Conservation (phyloP, 2,113 vertebrate genomes). For the Prinia subflava region DNA sequence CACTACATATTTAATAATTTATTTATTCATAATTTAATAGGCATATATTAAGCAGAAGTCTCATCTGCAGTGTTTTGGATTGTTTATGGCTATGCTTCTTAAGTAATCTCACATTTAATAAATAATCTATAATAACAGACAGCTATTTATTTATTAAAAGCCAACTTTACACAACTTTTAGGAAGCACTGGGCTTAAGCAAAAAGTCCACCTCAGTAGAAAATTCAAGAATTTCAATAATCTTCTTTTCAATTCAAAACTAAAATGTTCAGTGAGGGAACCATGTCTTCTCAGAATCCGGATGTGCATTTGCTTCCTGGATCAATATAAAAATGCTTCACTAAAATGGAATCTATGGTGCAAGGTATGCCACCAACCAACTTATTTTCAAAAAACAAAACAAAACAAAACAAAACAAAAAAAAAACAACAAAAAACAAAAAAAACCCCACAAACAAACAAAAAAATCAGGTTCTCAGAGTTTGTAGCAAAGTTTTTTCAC, state of each 20-base stretch:
- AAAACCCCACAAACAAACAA: no score
- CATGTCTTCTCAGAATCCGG: neutral
- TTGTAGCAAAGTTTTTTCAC: accelerated
- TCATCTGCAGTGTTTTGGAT: neutral
- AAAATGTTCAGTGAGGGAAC: accelerated
- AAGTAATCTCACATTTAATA: neutral
- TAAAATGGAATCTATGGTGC: neutral
- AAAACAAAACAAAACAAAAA: neutral
- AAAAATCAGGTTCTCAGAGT: neutral
- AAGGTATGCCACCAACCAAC: accelerated
- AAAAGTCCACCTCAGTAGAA: neutral
- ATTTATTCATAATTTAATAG: neutral
- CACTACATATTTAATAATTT: neutral
- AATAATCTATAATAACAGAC: accelerated
- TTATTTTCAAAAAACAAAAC: neutral
- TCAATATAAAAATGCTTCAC: neutral
- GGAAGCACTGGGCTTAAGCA: neutral
- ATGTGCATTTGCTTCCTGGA: neutral
- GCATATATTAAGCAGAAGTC: neutral
- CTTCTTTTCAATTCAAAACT: neutral
- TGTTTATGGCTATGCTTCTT: neutral
- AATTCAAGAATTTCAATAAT: no score
- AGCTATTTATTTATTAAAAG: neutral
- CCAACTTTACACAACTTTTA: accelerated
- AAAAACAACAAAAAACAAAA: neutral